Evolutionary conservation across 2,113 vertebrate species (phyloP).

Genomic region (Odobenus rosmarus): DNA sequence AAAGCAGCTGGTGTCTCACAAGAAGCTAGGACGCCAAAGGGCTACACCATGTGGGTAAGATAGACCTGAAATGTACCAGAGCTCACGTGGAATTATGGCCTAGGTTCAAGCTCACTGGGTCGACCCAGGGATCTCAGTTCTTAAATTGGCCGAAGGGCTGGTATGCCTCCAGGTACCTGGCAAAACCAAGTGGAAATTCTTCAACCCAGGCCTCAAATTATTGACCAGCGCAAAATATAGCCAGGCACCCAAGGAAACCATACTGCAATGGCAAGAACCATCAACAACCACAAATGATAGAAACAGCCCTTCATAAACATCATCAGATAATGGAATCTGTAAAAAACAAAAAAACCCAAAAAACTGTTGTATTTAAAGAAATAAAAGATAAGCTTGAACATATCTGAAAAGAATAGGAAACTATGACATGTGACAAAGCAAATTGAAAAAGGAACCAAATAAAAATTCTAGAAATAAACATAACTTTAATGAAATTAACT

Average conservation of each 20-base stretch:
- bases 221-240: conserved; percentile 10
- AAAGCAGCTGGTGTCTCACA: not conserved
- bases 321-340: not conserved
- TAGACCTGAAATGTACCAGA: not conserved
- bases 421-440: not conserved
- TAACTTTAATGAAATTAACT: not conserved
- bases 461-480: not conserved
- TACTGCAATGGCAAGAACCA: not conserved
- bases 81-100: not conserved
- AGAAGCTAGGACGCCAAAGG: not conserved
- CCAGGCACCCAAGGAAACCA: conserved; percentile 13
- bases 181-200: conserved; percentile 58
- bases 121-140: not conserved
- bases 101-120: not conserved
- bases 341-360: not conserved
- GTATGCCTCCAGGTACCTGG: not conserved
- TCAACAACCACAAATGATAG: not conserved
- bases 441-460: conserved; percentile 12
- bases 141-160: conserved; percentile 1
- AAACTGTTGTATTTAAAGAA: not conserved
- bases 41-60: not conserved
- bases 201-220: conserved; percentile 1
- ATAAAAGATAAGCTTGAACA: conserved; percentile 11
- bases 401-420: not conserved
- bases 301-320: not conserved